Evolutionary conservation across 2,797 vertebrate species (phyloP), one percentile per base, ranked within the genome.

Genomic region (Myiotriccus ornatus): DNA sequence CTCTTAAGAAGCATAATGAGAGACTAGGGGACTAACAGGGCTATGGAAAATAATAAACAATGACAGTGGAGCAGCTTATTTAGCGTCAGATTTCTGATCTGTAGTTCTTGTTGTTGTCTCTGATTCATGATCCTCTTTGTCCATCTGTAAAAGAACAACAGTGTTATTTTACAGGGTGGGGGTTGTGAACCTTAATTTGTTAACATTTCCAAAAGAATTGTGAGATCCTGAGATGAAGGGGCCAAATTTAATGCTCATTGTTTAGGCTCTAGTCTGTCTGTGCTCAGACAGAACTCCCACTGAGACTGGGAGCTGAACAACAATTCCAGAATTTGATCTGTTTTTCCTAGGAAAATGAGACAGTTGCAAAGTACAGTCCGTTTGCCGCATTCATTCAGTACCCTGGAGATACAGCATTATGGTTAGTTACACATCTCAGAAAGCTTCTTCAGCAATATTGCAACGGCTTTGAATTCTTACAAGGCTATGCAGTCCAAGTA

Each of bases 321-420:
- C 87, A 81, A 57, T 94, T 95, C 92, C 89, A 56, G 27, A 95
- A 95, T 69, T 94, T 90, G 84, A 80, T 93, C 86, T 74, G 81
- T 96, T 96, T 96, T 97, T 94, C 93, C 88, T 83, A 89, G 87
- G 91, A 92, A 97, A 95, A 95, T 53, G 84, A 93, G 95, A 85
- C 93, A 89, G n/a, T 96, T 94, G 92, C 81, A 63, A 91, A 92
- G 75, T 84, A 67, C 34, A 87, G 68, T 82, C 94, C 27, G 44
- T 56, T 92, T 95, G 89, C 63, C 5, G 13, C 79, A 81, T 94
- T 95, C 89, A 84, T 59, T 85, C 49, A 65, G 63, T 95, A 68
- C 80, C 90, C 90, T 37, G 75, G 81, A 95, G 93, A 91, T 71
- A 96, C 30, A 89, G 60, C 84, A 93, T 95, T 92, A 95, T 93